Base-by-base conservation (phyloP, 1,140 invertebrate species). In the Zophobas morio region DNA sequence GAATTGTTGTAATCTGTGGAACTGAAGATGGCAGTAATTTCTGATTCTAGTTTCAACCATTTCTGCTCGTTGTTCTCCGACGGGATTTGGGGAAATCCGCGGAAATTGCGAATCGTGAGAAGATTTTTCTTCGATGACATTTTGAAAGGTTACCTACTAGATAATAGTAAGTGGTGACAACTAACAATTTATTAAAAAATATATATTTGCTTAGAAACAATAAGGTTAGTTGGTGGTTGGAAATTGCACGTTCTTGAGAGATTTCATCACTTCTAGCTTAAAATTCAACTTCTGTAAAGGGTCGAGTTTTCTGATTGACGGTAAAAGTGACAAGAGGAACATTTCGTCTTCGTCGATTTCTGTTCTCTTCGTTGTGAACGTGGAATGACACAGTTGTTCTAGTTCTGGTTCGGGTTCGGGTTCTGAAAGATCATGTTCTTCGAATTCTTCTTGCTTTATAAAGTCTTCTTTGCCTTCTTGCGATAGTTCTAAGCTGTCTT, bases 11-110 rank as follows among this genome's bases (percentile, higher is more conserved):
- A 96, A 39, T 95, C 92, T 84, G 92, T 95, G 42, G 96, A 96
- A 33, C 93, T 94, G 87, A 98, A 96, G 80, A 98, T 98, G 6
- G 96, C 96, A 70, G 96, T 90, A 33, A 98, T 96, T 47, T 96
- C 96, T 84, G 96, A 94, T 83, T 93, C 89, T 51, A 98, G 49
- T 37, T 33, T 53, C 4, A 8, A 5, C 71, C 71, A 73, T 73
- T 72, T 72, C n/a, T 36, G 36, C 51, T 72, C 70, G 33, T 42
- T 72, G 1, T 1, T 36, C 1, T 72, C 51, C 6, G 51, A 35
- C 20, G 71, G 5, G 34, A 8, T 4, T 33, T 46, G 49, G 20
- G 35, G 0, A 53, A 73, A 34, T n/a, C 37, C 54, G 6, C 54
- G 37, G 49, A 54, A 42, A 42, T 73, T 73, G 34, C 36, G 49